Evolutionary conservation across 1,140 invertebrate genomes (phyloP).

Genomic region (Dysdera silvatica): DNA sequence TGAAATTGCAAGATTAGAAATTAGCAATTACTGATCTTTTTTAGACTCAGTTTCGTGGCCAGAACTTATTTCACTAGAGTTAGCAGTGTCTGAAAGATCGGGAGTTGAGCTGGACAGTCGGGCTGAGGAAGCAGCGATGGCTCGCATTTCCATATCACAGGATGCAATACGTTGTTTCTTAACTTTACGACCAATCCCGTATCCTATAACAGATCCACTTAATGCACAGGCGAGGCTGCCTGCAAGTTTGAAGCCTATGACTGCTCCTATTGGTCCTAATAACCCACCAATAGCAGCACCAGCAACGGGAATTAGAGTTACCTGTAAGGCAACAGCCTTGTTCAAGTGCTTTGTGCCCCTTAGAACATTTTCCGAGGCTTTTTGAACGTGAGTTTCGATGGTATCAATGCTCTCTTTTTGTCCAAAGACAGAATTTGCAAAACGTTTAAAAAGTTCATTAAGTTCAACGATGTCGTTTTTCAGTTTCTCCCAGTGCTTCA

Average conservation of each 20-base stretch:
- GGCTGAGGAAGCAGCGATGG: conserved; percentile 4
- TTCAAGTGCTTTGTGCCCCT: neutral
- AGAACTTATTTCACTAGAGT: too few species aligned
- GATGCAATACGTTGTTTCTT: neutral
- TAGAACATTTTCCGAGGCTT: conserved; percentile 11
- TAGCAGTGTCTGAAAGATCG: neutral
- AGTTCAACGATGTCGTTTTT: conserved; percentile 7
- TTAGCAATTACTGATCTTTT: neutral
- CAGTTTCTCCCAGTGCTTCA: neutral
- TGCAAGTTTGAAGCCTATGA: conserved; percentile 15
- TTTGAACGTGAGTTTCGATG: conserved; percentile 7
- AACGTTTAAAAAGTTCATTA: neutral
- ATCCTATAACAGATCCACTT: conserved; percentile 7
- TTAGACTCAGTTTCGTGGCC: neutral
- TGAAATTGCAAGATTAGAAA: neutral
- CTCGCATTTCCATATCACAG: conserved; percentile 1
- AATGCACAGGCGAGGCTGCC: neutral
- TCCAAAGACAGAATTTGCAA: conserved; percentile 3
- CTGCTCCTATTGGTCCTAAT: conserved; percentile 11
- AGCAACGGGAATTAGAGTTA: conserved; percentile 5
- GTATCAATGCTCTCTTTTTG: conserved; percentile 18
- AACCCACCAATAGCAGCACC: conserved; percentile 16
- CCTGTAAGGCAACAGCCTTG: neutral
- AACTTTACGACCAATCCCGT: neutral
- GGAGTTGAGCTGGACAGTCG: conserved; percentile 1